Conservation (phyloP, 2,113 vertebrate genomes). For the Eptesicus fuscus region DNA sequence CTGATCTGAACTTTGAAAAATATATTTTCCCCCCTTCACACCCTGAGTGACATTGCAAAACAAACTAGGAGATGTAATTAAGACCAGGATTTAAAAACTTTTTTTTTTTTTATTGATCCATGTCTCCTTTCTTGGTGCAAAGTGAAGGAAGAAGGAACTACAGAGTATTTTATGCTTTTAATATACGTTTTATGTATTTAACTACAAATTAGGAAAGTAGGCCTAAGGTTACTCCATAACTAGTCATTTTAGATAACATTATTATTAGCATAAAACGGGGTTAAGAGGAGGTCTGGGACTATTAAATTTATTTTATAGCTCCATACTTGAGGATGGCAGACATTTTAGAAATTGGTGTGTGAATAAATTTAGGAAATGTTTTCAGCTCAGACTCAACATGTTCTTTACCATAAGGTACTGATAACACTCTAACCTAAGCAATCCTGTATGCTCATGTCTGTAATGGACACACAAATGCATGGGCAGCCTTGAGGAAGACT, state of each 20-base stretch:
- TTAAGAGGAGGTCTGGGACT: constrained; percentile 34
- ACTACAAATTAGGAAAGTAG: constrained; percentile 24
- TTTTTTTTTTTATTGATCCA: not conserved
- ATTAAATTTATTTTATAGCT: not conserved
- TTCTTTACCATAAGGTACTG: not conserved
- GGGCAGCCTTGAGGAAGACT: not conserved
- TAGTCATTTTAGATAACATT: constrained; percentile 14
- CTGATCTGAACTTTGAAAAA: not conserved
- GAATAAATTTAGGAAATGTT: constrained; percentile 26
- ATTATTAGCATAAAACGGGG: constrained; percentile 23
- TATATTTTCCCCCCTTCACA: not conserved
- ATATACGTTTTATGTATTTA: not conserved
- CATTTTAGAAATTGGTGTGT: constrained; percentile 31
- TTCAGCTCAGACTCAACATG: not conserved
- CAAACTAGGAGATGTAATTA: not conserved
- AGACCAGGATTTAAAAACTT: not conserved
- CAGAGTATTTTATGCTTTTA: constrained; percentile 13
- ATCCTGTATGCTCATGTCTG: not conserved
- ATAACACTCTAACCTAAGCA: not conserved
- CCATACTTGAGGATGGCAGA: constrained; percentile 1
- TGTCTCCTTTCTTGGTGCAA: constrained; percentile 27
- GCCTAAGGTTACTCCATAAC: not conserved
- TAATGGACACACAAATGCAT: not conserved
- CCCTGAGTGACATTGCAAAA: constrained; percentile 19
- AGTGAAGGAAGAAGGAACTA: constrained; percentile 17